These are phyloP conservation scores for Nycticryphes semicollaris DNA, from an alignment of 2,113 vertebrate genomes.

Conservation along the genomic window DNA sequence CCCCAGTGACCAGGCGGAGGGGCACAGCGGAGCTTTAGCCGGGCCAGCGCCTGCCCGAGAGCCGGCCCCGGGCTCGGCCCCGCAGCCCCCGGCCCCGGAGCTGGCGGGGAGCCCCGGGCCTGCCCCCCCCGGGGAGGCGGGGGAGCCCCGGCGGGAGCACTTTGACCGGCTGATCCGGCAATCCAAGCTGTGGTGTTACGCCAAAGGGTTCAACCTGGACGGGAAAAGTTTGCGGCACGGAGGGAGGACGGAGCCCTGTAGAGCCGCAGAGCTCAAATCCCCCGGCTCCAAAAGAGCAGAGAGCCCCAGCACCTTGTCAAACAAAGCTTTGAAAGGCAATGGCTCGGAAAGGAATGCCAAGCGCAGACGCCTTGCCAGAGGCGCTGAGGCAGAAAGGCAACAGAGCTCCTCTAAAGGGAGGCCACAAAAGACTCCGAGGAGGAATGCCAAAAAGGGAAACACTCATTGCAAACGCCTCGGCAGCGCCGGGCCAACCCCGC, in stretches of 20 bases:
- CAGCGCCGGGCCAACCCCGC: constrained; percentile 16
- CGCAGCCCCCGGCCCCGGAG: not conserved
- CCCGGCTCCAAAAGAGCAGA: not conserved
- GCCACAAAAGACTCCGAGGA: not conserved
- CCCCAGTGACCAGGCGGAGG: not conserved
- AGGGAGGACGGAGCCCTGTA: not conserved
- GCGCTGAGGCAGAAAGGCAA: constrained; percentile 9
- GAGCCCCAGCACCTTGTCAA: constrained; percentile 40
- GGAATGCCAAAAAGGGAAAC: constrained; percentile 16
- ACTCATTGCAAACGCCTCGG: constrained; percentile 29
- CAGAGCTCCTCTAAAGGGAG: not conserved
- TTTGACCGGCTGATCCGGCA: constrained; percentile 76
- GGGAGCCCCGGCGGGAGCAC: constrained; percentile 68
- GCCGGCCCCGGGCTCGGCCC: not conserved
- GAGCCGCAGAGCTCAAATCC: not conserved
- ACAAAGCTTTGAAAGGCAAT: constrained; percentile 46
- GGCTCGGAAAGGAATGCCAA: constrained; percentile 51
- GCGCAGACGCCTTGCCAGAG: constrained; percentile 34
- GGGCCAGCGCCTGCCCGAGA: not conserved
- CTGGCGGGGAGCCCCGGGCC: not conserved
- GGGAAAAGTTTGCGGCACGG: constrained; percentile 67
- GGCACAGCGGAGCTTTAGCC: not conserved
- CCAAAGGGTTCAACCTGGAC: constrained; percentile 76
- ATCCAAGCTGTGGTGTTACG: constrained; percentile 81
- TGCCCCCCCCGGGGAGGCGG: not conserved